Conservation (phyloP, 2,113 vertebrate genomes). For the Anhinga anhinga region DNA sequence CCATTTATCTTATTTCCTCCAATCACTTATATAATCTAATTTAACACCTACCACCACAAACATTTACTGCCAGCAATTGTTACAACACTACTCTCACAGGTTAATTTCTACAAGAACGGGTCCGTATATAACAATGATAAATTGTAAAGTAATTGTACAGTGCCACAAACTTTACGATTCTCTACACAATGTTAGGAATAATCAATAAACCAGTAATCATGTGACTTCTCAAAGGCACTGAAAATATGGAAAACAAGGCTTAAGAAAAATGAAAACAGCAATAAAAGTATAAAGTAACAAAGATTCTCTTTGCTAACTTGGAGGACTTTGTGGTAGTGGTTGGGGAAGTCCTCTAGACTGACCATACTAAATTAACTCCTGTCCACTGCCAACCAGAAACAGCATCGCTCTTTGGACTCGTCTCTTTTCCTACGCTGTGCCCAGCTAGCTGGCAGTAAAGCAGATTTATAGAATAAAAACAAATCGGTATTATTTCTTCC, state of each 20-base stretch:
- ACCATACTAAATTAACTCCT: not conserved
- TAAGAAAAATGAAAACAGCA: not conserved
- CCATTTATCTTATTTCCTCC: not conserved
- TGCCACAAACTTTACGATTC: not conserved
- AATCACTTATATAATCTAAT: not conserved
- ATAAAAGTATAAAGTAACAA: not conserved
- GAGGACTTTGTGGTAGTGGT: not conserved
- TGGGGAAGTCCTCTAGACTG: not conserved
- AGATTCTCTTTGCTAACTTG: not conserved
- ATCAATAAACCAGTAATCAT: not conserved
- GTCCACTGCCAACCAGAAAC: not conserved
- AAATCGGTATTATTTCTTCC: slow-evolving; percentile 31
- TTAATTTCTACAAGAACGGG: not conserved
- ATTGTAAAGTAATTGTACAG: not conserved
- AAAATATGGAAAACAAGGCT: not conserved
- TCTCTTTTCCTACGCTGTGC: not conserved
- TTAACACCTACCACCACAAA: not conserved
- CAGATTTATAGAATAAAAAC: slow-evolving; percentile 44
- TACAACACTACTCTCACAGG: not conserved
- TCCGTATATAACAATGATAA: not conserved
- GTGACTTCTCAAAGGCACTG: not conserved
- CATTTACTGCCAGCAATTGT: not conserved
- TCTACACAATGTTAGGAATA: not conserved
- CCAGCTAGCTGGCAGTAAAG: not conserved
- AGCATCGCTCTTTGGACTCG: not conserved